These are phyloP conservation scores for Pristionchus fissidentatus DNA, from an alignment of 2,888 invertebrate genomes.

Conservation along the genomic window DNA sequence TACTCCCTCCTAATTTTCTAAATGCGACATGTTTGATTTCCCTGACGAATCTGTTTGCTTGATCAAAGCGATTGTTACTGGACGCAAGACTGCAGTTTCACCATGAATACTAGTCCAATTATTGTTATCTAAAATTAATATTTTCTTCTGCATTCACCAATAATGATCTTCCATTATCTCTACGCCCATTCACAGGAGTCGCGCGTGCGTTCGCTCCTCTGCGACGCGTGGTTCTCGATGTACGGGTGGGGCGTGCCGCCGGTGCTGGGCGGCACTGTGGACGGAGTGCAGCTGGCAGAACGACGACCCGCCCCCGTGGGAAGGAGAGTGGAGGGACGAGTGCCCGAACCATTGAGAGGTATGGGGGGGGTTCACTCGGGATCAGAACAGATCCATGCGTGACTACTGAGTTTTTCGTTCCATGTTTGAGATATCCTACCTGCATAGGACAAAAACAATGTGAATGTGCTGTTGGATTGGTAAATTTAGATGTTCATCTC, in stretches of 20 bases:
- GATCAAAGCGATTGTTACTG: not conserved
- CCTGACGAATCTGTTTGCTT: too few species aligned
- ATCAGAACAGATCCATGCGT: not conserved
- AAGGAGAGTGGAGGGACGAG: slow-evolving; percentile 33
- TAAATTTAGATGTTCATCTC: not conserved
- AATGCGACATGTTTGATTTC: not conserved
- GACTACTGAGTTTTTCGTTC: not conserved
- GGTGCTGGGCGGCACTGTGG: not conserved
- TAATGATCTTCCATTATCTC: not conserved
- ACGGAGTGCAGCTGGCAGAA: not conserved
- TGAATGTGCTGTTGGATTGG: not conserved
- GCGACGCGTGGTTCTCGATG: slow-evolving; percentile 46
- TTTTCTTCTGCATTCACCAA: not conserved
- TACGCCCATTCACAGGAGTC: slow-evolving; percentile 13
- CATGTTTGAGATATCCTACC: too few species aligned
- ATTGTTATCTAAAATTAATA: not conserved
- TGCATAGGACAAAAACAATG: too few species aligned
- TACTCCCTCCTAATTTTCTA: not conserved
- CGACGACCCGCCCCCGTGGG: not conserved
- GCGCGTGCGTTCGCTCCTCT: slow-evolving; percentile 7
- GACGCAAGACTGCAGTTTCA: not conserved
- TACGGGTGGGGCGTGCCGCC: slow-evolving; percentile 40
- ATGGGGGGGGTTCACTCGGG: not conserved
- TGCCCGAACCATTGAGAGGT: slow-evolving; percentile 33
- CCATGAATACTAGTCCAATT: too few species aligned